A percentile compares a stretch with the other conserved stretches of the same genome.
Conservation (phyloP, 1,140 invertebrate species). For the Acromyrmex charruanus region DNA sequence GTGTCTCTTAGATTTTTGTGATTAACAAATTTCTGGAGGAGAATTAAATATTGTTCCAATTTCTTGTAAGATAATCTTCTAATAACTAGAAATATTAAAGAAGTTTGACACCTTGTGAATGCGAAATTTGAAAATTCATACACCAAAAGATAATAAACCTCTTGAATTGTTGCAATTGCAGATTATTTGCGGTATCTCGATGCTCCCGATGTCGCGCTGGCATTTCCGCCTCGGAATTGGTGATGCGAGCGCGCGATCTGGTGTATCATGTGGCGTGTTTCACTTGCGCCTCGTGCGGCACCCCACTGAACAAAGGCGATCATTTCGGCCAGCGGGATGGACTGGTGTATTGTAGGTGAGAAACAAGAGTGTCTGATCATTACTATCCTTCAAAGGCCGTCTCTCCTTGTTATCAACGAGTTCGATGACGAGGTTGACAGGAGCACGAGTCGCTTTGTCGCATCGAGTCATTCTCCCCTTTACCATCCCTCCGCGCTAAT, state of each 20-base stretch:
- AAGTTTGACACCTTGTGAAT: background rate
- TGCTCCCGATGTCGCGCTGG: constrained; percentile 94
- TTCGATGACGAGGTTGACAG: constrained; percentile 77
- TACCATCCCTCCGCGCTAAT: constrained; percentile 10
- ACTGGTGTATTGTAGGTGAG: constrained; percentile 91
- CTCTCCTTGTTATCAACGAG: constrained; percentile 77
- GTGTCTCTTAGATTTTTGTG: background rate
- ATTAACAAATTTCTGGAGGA: background rate
- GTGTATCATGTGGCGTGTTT: constrained; percentile 97
- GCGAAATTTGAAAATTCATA: background rate
- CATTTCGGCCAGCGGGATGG: constrained; percentile 95
- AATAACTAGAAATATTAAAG: background rate
- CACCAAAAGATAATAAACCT: background rate
- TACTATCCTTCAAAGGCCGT: constrained; percentile 74
- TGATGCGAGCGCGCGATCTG: constrained; percentile 95
- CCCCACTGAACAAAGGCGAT: constrained; percentile 93
- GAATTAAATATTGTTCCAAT: background rate
- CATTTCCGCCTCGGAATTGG: constrained; percentile 95
- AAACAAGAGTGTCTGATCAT: constrained; percentile 71
- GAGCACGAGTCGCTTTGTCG: constrained; percentile 69
- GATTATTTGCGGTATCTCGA: constrained; percentile 92
- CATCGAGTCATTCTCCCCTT: constrained; percentile 26
- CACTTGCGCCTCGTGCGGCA: constrained; percentile 94
- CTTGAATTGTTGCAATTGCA: constrained; percentile 82
- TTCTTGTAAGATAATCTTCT: background rate